Conservation (phyloP, 2,113 vertebrate species). For the Seriola rivoliana region DNA sequence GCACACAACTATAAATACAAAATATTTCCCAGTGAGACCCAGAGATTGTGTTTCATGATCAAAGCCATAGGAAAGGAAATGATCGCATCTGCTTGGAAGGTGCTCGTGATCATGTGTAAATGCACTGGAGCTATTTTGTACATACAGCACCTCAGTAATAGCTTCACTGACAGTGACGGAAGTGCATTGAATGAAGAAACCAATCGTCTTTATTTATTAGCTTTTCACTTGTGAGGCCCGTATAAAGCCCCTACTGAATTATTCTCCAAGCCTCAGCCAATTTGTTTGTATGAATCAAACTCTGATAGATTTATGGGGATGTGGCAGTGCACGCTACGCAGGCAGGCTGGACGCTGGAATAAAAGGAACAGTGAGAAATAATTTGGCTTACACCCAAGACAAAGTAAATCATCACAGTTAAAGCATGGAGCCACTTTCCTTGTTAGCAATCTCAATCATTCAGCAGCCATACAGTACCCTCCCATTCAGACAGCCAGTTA, state of each 20-base stretch:
- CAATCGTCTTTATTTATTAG: conserved; percentile 65
- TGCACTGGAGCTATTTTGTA: conserved; percentile 29
- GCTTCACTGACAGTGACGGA: conserved; percentile 66
- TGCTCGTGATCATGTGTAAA: conserved; percentile 25
- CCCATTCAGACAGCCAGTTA: background rate
- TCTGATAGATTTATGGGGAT: conserved; percentile 70
- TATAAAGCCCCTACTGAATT: conserved; percentile 52
- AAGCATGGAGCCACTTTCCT: conserved; percentile 35
- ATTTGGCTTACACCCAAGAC: conserved; percentile 63
- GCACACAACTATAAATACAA: background rate
- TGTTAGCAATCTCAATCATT: conserved; percentile 44
- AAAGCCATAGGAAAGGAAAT: background rate
- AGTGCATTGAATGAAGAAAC: conserved; percentile 49
- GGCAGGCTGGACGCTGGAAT: conserved; percentile 41
- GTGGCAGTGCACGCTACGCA: conserved; percentile 11
- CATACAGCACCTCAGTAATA: conserved; percentile 35
- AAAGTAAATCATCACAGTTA: conserved; percentile 67
- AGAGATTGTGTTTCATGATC: conserved; percentile 2
- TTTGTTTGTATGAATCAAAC: conserved; percentile 71
- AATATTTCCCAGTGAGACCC: background rate
- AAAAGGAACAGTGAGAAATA: conserved; percentile 59
- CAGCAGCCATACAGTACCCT: conserved; percentile 2
- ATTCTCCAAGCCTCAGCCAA: conserved; percentile 60
- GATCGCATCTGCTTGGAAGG: conserved; percentile 18
- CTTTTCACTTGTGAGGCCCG: conserved; percentile 28